Percentiles rank a stretch among this genome's conserved stretches.
Evolutionary conservation across 1,140 invertebrate species (phyloP).

Genomic region (Sitobion miscanthi): DNA sequence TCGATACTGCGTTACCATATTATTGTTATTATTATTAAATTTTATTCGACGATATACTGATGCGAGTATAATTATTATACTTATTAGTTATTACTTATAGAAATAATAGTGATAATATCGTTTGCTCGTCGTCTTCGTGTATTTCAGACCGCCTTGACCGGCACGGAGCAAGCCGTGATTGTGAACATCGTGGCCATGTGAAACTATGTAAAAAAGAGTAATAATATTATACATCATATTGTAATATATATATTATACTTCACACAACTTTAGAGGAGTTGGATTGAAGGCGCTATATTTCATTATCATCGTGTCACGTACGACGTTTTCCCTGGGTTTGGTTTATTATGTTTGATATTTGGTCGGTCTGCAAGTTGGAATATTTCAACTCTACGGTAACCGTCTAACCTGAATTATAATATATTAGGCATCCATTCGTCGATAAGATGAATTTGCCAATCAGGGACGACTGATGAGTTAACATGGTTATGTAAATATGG

Average conservation of each 20-base stretch:
- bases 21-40: neutral
- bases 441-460: neutral
- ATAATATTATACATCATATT: neutral
- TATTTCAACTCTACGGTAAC: neutral
- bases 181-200: neutral
- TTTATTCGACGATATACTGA: neutral
- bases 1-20: neutral
- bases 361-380: neutral
- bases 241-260: neutral
- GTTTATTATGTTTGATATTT: neutral
- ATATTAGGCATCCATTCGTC: neutral
- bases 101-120: neutral
- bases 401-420: neutral
- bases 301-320: neutral
- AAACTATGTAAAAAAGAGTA: neutral
- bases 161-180: too few species aligned
- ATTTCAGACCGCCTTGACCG: neutral
- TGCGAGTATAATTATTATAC: neutral
- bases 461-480: neutral
- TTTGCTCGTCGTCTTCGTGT: neutral
- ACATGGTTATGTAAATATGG: too few species aligned
- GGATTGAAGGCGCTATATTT: neutral
- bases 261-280: neutral
- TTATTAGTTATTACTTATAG: neutral
- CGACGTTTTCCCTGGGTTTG: neutral